phyloP scores from a whole-genome alignment of 2,888 invertebrate species.

The Matsumyia berberina region DNA sequence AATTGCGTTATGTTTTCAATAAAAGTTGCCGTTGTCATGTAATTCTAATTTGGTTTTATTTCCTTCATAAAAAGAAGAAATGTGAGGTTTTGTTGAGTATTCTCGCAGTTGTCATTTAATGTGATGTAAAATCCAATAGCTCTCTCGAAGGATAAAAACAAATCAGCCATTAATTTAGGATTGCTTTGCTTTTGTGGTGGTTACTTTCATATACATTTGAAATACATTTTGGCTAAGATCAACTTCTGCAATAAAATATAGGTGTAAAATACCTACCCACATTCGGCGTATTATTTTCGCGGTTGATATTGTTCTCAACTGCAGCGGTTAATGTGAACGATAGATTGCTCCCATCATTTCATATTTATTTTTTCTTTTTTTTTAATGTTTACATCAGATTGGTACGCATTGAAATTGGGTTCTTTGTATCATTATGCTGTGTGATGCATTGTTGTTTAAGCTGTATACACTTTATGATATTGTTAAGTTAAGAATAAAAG shows the following conservation, averaged over 20 bases:
- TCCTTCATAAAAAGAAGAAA: constrained; percentile 20
- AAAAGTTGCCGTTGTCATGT: constrained; percentile 15
- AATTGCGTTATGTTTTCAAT: constrained; percentile 18
- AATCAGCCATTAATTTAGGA: constrained; percentile 15
- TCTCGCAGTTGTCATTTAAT: constrained; percentile 12
- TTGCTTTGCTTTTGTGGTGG: background rate
- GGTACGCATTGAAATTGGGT: constrained; percentile 11
- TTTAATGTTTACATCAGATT: constrained; percentile 22
- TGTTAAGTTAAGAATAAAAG: constrained; percentile 9
- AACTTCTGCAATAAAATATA: constrained; percentile 35
- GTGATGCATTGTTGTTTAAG: constrained; percentile 14
- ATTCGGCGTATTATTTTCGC: constrained; percentile 18
- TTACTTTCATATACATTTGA: background rate
- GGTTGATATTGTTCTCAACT: constrained; percentile 17
- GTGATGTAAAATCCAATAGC: constrained; percentile 2
- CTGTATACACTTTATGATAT: constrained; percentile 16
- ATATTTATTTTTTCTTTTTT: constrained; percentile 8
- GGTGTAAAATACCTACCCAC: constrained; percentile 23
- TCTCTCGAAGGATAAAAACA: constrained; percentile 17
- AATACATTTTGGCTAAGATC: constrained; percentile 18
- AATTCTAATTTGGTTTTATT: constrained; percentile 27
- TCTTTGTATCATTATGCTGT: constrained; percentile 6
- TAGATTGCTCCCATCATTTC: constrained; percentile 28
- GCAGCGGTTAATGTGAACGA: constrained; percentile 13
- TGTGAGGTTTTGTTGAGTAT: constrained; percentile 7